Conservation (phyloP, 1,140 invertebrate species). For the Lethrus apterus region DNA sequence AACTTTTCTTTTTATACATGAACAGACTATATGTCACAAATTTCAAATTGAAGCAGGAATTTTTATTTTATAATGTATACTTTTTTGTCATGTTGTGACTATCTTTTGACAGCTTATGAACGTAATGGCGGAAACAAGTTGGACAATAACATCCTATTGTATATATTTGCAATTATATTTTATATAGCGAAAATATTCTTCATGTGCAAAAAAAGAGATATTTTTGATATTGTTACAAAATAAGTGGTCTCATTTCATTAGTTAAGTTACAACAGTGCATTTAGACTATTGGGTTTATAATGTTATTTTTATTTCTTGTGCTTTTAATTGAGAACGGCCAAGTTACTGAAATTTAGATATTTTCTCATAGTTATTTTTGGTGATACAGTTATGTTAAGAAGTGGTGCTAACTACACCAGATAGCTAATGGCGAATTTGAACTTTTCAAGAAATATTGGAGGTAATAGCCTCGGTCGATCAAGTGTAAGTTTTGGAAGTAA, state of each 20-base stretch:
- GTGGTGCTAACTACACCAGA: conserved; percentile 26
- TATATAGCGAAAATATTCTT: conserved; percentile 17
- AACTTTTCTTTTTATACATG: too few relatives aligned
- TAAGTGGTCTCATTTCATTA: conserved; percentile 18
- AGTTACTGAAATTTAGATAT: conserved; percentile 1
- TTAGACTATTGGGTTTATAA: conserved; percentile 29
- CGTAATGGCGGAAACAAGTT: conserved; percentile 39
- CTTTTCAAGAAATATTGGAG: conserved; percentile 45
- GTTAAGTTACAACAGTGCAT: conserved; percentile 18
- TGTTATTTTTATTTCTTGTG: conserved; percentile 37
- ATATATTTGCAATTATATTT: conserved; percentile 27
- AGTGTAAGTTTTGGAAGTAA: conserved; percentile 52
- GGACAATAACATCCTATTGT: conserved; percentile 39
- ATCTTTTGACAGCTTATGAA: conserved; percentile 24
- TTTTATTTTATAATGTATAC: too few relatives aligned
- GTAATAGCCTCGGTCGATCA: conserved; percentile 51
- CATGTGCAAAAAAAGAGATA: background rate
- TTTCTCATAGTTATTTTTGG: conserved; percentile 8
- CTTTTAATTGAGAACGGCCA: conserved; percentile 22
- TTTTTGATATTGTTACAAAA: conserved; percentile 5
- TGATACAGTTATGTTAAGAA: conserved; percentile 33
- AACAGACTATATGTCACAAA: too few relatives aligned
- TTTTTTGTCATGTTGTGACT: too few relatives aligned
- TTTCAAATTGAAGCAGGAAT: too few relatives aligned
- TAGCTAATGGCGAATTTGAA: conserved; percentile 48